Base-by-base conservation (phyloP, 2,888 invertebrate genomes). In the Gasteruption jaculator region DNA sequence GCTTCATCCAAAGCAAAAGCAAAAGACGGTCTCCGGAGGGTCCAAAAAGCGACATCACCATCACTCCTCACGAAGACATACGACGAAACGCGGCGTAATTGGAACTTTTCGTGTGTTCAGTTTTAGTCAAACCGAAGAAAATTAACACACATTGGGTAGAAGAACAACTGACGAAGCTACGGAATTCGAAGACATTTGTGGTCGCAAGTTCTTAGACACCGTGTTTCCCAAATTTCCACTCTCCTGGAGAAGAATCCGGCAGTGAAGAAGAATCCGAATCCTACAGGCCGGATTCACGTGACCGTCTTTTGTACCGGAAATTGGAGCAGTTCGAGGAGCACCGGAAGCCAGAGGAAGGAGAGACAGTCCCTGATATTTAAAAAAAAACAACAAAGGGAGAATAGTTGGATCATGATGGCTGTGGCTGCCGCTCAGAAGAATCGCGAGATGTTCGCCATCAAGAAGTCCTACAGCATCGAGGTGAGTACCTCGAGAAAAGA, bases 391-490 rank as follows among this genome's bases (percentile, higher is more conserved):
- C 5, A 46, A 52, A 47, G 53, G 50, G 48, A 53, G 54, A 32
- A 25, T n/a, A n/a, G n/a, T n/a, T n/a, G 38, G 41, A 50, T 47
- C 56, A 81, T 78, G 77, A 90, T 90, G 84, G 88, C 89, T 75
- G 89, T 90, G 67, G 88, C 90, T 71, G 88, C 90, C 72, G 90
- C 90, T 54, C 90, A 91, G 77, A 91, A 91, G 78, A 92, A 90
- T 77, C 85, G 92, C 73, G 91, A 92, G 76, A 87, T 91, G 86
- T 92, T 92, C 81, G 91, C 92, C 73, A 92, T 92, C 78, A 92
- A 92, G 79, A 93, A 93, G 73, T 91, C 91, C 56, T 93, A 93
- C 82, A 92, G 91, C 79, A 91, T 93, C 73, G 93, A 93, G 89
- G 93, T 92, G 77, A 85, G 87, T 63, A n/a, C n/a, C n/a, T n/a